Percentiles rank a stretch among this genome's conserved stretches.
phyloP scores from a whole-genome alignment of 2,888 invertebrate species.

The Danaus chrysippus region DNA sequence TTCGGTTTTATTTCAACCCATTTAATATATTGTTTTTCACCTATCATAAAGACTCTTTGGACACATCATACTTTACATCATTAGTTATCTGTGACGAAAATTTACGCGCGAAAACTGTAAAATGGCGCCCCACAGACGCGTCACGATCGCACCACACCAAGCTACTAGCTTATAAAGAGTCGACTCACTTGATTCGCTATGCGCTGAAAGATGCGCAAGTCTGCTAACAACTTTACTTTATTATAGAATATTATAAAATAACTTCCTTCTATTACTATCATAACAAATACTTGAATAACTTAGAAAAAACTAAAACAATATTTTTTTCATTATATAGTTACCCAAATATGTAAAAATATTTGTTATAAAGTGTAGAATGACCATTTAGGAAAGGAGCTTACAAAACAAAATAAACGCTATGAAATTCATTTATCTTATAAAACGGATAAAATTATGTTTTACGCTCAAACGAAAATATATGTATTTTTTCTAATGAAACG shows the following conservation, averaged over 20 bases:
- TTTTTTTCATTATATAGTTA: too few relatives aligned
- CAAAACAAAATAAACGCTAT: too few relatives aligned
- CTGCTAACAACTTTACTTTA: constrained; percentile 23
- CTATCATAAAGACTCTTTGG: constrained; percentile 26
- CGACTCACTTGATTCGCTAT: constrained; percentile 47
- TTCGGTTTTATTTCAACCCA: constrained; percentile 18
- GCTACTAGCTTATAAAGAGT: constrained; percentile 53
- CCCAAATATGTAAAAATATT: too few relatives aligned
- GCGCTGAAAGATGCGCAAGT: constrained; percentile 64
- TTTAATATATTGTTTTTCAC: constrained; percentile 11
- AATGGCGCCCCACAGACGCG: constrained; percentile 46
- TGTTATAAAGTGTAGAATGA: too few relatives aligned
- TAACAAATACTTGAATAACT: too few relatives aligned
- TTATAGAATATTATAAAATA: constrained; percentile 15
- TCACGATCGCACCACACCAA: constrained; percentile 50
- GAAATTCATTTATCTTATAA: too few relatives aligned
- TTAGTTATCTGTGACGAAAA: constrained; percentile 46
- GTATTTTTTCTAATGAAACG: too few relatives aligned
- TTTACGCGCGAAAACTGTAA: constrained; percentile 60
- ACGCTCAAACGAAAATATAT: too few relatives aligned
- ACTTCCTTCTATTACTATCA: neutral
- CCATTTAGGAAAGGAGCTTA: too few relatives aligned
- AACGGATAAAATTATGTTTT: too few relatives aligned
- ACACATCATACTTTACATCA: constrained; percentile 32
- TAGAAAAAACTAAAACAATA: too few relatives aligned